Conservation (phyloP, 2,797 vertebrate species). For the Mycteria americana region DNA sequence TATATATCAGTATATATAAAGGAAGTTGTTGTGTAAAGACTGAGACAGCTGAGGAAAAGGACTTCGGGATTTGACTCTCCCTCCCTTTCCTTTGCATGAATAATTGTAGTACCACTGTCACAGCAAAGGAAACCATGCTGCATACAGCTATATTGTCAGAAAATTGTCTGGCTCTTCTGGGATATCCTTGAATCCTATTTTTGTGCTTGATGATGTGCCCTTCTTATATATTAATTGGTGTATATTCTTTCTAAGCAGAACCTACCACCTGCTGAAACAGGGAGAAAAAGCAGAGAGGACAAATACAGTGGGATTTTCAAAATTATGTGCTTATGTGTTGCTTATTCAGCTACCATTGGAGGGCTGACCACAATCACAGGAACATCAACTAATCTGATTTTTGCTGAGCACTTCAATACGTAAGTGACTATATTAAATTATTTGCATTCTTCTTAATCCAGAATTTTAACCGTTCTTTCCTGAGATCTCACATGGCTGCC, state of each 20-base stretch:
- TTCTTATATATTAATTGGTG: neutral
- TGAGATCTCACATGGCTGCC: neutral
- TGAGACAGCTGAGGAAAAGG: neutral
- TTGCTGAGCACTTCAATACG: slow-evolving; percentile 87
- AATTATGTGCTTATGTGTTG: slow-evolving; percentile 86
- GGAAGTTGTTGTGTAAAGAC: neutral
- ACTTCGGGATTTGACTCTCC: neutral
- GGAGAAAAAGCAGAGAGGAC: slow-evolving; percentile 65
- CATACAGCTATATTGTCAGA: neutral
- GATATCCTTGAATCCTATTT: neutral
- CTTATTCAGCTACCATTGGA: slow-evolving; percentile 90
- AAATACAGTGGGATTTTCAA: slow-evolving; percentile 85
- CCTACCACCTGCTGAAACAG: slow-evolving; percentile 9
- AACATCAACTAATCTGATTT: slow-evolving; percentile 92
- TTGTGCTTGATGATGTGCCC: neutral
- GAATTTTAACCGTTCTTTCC: neutral
- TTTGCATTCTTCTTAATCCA: neutral
- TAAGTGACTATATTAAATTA: slow-evolving; percentile 69
- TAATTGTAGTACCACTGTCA: neutral
- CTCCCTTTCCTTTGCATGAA: neutral
- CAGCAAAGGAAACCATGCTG: neutral
- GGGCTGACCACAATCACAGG: slow-evolving; percentile 90
- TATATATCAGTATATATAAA: neutral
- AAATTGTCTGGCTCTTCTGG: neutral
- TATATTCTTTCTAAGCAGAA: slow-evolving; percentile 57